A percentile compares a stretch with the other conserved stretches of the same genome.
These are phyloP conservation scores for Crocallis elinguaria DNA, from an alignment of 2,888 invertebrate genomes.

Conservation along the genomic window DNA sequence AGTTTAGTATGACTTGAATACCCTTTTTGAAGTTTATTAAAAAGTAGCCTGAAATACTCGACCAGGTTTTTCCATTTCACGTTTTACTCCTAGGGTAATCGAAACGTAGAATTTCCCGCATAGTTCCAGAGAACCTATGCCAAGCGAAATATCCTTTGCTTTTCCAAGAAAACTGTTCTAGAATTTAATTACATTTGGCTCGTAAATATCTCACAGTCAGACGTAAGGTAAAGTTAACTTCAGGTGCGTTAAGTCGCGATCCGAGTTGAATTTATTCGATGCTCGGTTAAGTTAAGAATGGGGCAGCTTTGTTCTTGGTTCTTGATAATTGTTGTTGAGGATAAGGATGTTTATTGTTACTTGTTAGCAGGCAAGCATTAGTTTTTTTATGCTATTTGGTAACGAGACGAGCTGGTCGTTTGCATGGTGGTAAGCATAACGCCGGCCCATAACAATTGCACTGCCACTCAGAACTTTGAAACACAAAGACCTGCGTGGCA, in stretches of 20 bases:
- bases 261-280: slow-evolving; percentile 42
- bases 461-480: too few relatives aligned
- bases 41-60: too few relatives aligned
- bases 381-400: too few relatives aligned
- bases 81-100: background rate
- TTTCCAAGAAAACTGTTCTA: slow-evolving; percentile 35
- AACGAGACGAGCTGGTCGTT: too few relatives aligned
- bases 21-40: too few relatives aligned
- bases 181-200: slow-evolving; percentile 60
- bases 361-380: too few relatives aligned
- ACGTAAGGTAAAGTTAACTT: slow-evolving; percentile 45
- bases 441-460: too few relatives aligned
- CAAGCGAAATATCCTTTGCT: slow-evolving; percentile 10
- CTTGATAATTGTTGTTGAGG: slow-evolving; percentile 20
- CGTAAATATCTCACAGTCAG: slow-evolving; percentile 60
- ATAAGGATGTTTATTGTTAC: background rate
- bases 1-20: too few relatives aligned
- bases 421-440: too few relatives aligned
- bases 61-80: too few relatives aligned
- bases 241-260: slow-evolving; percentile 45
- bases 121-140: slow-evolving; percentile 1
- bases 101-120: background rate
- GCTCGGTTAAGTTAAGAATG: slow-evolving; percentile 36
- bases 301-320: slow-evolving; percentile 26
- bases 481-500: too few relatives aligned